Percentiles rank a stretch among this genome's conserved stretches.
Evolutionary conservation across 2,113 vertebrate genomes (phyloP).

Genomic region (Carettochelys insculpta): DNA sequence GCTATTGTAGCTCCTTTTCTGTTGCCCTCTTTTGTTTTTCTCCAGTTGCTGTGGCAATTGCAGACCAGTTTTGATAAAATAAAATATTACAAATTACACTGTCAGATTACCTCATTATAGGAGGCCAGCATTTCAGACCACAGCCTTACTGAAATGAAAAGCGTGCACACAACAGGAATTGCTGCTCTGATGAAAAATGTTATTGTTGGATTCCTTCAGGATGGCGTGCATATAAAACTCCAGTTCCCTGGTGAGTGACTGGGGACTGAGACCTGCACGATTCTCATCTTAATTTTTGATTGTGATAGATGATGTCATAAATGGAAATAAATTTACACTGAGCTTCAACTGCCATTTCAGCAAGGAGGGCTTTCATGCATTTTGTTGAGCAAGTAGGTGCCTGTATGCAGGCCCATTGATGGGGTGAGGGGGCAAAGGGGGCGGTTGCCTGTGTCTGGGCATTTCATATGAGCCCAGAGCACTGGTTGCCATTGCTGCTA

Average conservation of each 20-base stretch:
- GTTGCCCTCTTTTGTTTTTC: constrained; percentile 67
- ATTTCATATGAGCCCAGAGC: no score
- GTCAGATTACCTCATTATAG: constrained; percentile 83
- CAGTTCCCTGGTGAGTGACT: constrained; percentile 73
- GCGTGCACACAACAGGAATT: constrained; percentile 79
- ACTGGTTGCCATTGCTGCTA: no score
- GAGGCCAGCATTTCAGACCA: constrained; percentile 76
- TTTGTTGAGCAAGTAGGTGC: constrained; percentile 15
- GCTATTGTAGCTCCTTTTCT: not conserved
- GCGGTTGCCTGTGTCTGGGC: no score
- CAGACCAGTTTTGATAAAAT: constrained; percentile 72
- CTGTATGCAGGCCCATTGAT: no score
- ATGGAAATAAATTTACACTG: constrained; percentile 50
- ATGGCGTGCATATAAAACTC: constrained; percentile 76
- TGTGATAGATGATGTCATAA: constrained; percentile 69
- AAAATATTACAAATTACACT: constrained; percentile 76
- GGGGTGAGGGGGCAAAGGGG: no score
- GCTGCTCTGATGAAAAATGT: constrained; percentile 83
- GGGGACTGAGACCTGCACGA: constrained; percentile 57
- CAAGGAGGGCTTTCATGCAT: constrained; percentile 10
- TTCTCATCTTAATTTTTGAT: constrained; percentile 65
- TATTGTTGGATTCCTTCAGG: constrained; percentile 83
- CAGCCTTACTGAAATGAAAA: constrained; percentile 75
- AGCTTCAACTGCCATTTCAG: constrained; percentile 46
- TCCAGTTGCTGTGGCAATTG: constrained; percentile 65